phyloP scores from a whole-genome alignment of 2,888 invertebrate species.

The Hedya salicella region DNA sequence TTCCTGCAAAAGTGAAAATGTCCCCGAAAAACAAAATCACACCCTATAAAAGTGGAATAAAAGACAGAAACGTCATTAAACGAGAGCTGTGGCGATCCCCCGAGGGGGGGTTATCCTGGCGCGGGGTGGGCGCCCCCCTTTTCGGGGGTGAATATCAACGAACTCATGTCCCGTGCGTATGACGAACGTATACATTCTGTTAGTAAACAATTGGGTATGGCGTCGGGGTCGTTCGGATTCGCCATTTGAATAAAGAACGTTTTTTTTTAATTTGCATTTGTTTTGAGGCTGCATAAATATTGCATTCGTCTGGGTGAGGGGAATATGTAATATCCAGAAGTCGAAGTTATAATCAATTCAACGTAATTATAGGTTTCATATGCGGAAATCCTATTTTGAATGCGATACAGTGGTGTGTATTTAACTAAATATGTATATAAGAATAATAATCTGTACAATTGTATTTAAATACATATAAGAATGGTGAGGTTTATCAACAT shows the following conservation, averaged over 20 bases:
- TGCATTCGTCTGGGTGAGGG: constrained; percentile 37
- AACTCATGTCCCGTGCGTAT: constrained; percentile 79
- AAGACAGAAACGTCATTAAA: constrained; percentile 79
- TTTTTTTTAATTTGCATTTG: constrained; percentile 33
- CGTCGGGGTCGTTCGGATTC: constrained; percentile 27
- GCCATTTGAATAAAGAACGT: constrained; percentile 37
- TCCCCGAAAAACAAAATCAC: constrained; percentile 58
- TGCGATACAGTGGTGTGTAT: too few species aligned
- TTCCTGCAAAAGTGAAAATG: constrained; percentile 37
- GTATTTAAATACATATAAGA: too few species aligned
- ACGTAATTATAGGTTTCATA: background rate
- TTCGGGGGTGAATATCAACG: constrained; percentile 77
- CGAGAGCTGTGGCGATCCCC: constrained; percentile 62
- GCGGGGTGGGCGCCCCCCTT: constrained; percentile 48
- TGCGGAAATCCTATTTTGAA: background rate
- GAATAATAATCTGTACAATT: too few species aligned
- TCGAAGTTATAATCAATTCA: background rate
- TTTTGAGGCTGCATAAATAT: constrained; percentile 35
- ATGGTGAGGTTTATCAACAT: too few species aligned
- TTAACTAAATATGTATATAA: too few species aligned
- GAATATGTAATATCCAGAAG: background rate
- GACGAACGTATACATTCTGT: constrained; percentile 78
- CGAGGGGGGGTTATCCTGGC: constrained; percentile 46
- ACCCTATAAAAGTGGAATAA: constrained; percentile 70
- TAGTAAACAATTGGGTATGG: constrained; percentile 76